phyloP scores from a whole-genome alignment of 2,888 invertebrate species.

The Leucophenga montana region DNA sequence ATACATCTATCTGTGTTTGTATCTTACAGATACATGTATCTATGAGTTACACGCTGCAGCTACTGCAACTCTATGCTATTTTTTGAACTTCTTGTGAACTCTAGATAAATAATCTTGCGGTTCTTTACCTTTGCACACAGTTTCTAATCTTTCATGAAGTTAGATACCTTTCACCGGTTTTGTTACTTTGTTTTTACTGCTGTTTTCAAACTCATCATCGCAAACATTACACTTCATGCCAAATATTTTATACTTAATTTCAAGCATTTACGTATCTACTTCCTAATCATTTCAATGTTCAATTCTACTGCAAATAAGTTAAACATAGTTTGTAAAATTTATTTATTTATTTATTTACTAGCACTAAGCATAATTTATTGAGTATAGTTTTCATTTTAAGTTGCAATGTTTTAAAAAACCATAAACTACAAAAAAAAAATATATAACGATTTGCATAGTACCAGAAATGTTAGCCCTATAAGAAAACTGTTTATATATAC shows the following conservation, averaged over 20 bases:
- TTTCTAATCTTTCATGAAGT: conserved; percentile 37
- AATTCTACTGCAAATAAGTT: background rate
- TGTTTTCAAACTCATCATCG: background rate
- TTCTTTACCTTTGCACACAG: background rate
- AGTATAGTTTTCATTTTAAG: conserved; percentile 44
- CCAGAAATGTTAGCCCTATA: background rate
- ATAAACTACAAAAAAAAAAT: conserved; percentile 52
- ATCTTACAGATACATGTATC: background rate
- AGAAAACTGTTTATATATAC: conserved; percentile 12
- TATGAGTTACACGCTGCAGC: no score
- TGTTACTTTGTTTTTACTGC: background rate
- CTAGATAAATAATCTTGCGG: no score
- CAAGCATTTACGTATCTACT: background rate
- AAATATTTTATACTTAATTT: background rate
- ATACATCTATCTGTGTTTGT: conserved; percentile 1
- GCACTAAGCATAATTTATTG: conserved; percentile 25
- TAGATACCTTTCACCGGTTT: conserved; percentile 51
- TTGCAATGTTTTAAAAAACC: conserved; percentile 62
- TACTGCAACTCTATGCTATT: background rate
- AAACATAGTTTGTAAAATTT: conserved; percentile 4
- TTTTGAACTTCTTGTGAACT: conserved; percentile 2
- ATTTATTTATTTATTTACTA: conserved; percentile 30
- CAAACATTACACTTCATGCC: background rate
- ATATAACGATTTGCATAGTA: conserved; percentile 18
- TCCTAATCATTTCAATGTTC: background rate